Percentiles rank a stretch among this genome's conserved stretches.
These are phyloP conservation scores for Sigmodon hispidus DNA, from an alignment of 2,113 vertebrate genomes.

Conservation along the genomic window DNA sequence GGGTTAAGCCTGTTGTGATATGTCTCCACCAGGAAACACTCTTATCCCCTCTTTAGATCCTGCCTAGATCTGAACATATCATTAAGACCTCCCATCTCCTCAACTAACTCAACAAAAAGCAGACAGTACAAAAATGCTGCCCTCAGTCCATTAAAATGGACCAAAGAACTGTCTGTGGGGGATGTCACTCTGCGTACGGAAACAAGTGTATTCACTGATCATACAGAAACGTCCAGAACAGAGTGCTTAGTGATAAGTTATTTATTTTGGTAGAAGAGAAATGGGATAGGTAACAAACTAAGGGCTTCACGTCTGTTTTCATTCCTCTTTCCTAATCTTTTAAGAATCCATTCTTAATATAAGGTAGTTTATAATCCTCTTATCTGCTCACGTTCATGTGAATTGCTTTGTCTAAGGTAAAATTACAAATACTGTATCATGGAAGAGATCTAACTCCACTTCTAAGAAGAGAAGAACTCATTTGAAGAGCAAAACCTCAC, in stretches of 20 bases:
- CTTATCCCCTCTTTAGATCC: not conserved
- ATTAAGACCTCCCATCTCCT: not conserved
- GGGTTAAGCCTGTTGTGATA: too few species aligned
- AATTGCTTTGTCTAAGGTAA: not conserved
- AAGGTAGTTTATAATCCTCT: not conserved
- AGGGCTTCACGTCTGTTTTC: not conserved
- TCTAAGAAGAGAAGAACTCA: not conserved
- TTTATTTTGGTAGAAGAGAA: not conserved
- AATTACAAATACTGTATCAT: not conserved
- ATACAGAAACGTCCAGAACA: not conserved
- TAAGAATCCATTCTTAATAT: not conserved
- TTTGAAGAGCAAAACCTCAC: not conserved
- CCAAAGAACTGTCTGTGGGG: not conserved
- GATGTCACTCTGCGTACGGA: not conserved
- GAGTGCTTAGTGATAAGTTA: not conserved
- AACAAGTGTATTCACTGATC: not conserved
- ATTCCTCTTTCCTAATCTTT: not conserved
- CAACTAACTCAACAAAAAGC: not conserved
- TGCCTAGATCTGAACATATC: not conserved
- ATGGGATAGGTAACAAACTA: not conserved
- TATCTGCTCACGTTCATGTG: not conserved
- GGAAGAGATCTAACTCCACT: not conserved
- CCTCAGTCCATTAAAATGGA: not conserved
- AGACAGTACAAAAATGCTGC: not conserved
- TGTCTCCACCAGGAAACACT: not conserved